Evolutionary conservation across 2,888 invertebrate species (phyloP).

Genomic region (Orchesella flavescens): DNA sequence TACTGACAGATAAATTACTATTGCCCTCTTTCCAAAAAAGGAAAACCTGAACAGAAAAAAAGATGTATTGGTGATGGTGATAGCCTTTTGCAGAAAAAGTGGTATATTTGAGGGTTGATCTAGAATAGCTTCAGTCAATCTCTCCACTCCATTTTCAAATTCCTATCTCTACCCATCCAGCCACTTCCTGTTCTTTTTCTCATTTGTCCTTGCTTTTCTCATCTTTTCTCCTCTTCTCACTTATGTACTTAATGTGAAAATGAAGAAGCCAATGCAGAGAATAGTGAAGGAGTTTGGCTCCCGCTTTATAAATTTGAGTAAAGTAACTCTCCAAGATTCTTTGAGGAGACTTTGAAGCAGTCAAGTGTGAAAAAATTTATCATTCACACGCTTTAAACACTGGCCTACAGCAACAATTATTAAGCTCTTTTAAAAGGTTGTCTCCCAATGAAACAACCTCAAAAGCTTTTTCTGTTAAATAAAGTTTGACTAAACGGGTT

Average conservation of each 20-base stretch:
- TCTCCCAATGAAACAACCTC: no score
- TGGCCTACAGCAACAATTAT: no score
- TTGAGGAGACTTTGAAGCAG: neutral
- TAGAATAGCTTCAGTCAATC: conserved; percentile 6
- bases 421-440: no score
- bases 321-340: neutral
- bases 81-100: neutral
- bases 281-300: neutral
- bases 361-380: neutral
- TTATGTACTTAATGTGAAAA: neutral
- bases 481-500: no score
- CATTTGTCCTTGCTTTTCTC: neutral
- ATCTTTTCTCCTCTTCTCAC: neutral
- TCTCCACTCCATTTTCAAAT: neutral
- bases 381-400: neutral
- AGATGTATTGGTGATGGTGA: conserved; percentile 31
- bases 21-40: conserved; percentile 1
- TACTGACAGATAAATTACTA: conserved; percentile 57
- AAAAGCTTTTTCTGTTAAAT: no score
- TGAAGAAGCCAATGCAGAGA: neutral
- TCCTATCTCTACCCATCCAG: neutral
- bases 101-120: conserved; percentile 27
- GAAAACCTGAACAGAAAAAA: conserved; percentile 8
- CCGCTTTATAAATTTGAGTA: neutral
- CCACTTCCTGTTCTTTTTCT: neutral